These are phyloP conservation scores for Aethina tumida DNA, from an alignment of 1,140 invertebrate genomes.

Conservation along the genomic window DNA sequence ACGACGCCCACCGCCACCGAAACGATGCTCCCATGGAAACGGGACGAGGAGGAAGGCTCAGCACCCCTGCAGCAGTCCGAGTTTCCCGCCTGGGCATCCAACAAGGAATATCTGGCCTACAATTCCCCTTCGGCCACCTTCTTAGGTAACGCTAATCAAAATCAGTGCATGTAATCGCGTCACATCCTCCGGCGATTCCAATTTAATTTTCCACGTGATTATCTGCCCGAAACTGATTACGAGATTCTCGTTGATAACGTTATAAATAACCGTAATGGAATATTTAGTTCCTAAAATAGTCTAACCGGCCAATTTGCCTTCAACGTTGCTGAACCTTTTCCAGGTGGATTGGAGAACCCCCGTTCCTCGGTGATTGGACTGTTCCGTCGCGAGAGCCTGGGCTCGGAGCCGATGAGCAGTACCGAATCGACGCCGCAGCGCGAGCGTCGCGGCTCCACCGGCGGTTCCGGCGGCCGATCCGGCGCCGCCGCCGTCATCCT, in stretches of 20 bases:
- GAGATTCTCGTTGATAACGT: too few species aligned
- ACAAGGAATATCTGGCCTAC: constrained; percentile 86
- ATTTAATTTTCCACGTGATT: too few species aligned
- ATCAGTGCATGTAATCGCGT: too few species aligned
- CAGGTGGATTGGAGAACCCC: constrained; percentile 59
- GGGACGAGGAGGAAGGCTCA: constrained; percentile 56
- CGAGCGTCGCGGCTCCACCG: constrained; percentile 32
- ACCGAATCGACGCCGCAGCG: constrained; percentile 36
- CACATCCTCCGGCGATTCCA: too few species aligned
- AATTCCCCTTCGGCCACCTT: constrained; percentile 85
- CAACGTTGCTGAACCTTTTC: constrained; percentile 5
- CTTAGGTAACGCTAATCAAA: constrained; percentile 73
- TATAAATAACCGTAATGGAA: too few species aligned
- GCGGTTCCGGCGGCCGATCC: constrained; percentile 17
- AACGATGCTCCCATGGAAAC: constrained; percentile 81
- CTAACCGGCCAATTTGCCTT: too few species aligned
- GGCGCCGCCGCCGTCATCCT: constrained; percentile 39
- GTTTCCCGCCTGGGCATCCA: constrained; percentile 85
- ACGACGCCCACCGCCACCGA: constrained; percentile 77
- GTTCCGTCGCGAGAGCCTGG: constrained; percentile 54
- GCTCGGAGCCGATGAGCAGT: constrained; percentile 39
- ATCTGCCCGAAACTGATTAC: too few species aligned
- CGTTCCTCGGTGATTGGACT: constrained; percentile 62
- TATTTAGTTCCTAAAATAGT: too few species aligned
- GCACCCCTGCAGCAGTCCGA: constrained; percentile 74